phyloP scores from a whole-genome alignment of 2,113 vertebrate genomes.

The Sinocyclocheilus maitianheensis region DNA sequence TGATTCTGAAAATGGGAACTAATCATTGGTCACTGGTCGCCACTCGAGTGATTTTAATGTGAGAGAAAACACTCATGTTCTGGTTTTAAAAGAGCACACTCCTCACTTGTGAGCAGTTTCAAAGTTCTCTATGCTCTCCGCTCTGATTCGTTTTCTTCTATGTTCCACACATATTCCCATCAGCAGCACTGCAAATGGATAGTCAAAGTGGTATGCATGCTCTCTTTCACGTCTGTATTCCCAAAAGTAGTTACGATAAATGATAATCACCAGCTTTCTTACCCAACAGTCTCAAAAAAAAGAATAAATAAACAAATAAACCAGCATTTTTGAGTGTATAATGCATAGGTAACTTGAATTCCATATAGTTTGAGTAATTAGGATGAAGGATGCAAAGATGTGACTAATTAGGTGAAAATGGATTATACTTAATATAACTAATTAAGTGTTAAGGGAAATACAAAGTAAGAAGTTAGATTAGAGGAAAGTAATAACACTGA shows the following conservation, averaged over 20 bases:
- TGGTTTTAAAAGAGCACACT: too few species aligned
- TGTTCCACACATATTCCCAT: background rate
- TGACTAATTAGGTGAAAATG: background rate
- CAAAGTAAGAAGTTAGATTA: background rate
- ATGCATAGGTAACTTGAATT: background rate
- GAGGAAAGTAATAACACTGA: background rate
- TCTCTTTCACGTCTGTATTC: background rate
- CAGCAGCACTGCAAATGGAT: background rate
- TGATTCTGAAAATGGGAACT: too few species aligned
- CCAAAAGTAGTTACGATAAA: background rate
- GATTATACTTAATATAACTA: background rate
- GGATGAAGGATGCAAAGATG: background rate
- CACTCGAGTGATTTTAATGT: too few species aligned
- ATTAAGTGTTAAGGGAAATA: background rate
- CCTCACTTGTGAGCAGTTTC: too few species aligned
- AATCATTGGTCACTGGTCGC: too few species aligned
- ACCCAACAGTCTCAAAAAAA: background rate
- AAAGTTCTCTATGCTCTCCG: too few species aligned
- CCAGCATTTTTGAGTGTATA: background rate
- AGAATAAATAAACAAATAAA: too few species aligned
- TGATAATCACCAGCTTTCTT: background rate
- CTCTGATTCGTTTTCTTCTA: too few species aligned
- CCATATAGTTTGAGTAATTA: background rate
- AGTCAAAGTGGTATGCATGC: background rate
- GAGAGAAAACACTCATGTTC: too few species aligned